Base-by-base conservation (phyloP, 2,113 vertebrate species). In the Cariama cristata region DNA sequence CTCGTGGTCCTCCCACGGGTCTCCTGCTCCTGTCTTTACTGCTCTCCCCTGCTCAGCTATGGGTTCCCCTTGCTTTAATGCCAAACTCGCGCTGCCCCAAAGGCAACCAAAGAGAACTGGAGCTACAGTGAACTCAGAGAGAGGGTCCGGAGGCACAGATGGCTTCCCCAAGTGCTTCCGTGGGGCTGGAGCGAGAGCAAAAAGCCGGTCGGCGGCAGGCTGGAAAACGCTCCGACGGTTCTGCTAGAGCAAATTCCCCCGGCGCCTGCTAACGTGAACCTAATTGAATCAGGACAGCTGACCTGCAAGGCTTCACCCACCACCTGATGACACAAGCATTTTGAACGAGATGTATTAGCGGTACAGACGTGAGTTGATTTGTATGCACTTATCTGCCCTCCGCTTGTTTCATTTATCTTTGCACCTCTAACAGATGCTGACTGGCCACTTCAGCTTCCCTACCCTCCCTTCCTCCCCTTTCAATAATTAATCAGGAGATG, bases 401-500 rank as follows among this genome's bases (percentile, higher is more conserved):
- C 38, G 38, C 38, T 21, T 75, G 9, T 72, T 17, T 76, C 94
- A 88, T 96, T 95, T 89, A 82, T 96, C 91, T 92, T 45, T 2
- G 4, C 79, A 19, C 66, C 84, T 82, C 89, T 62, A 96, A 95
- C 69, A 87, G 85, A 67, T 93, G 96, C 96, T 95, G 97, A 94
- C 89, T 74, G 90, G 76, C 89, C 87, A 49, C 86, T 96, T 63
- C 58, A 35, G 68, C 84, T 69, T 49, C 62, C 45, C 84, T 62
- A 4, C 68, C 28, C 88, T 22, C 64, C 82, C 82, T 52, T 56
- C 56, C 86, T 60, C 52, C 45, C 44, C 68, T 28, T 68, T 92
- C 83, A 82, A 47, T 79, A 95, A 97, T 97, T 95, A 90, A 96
- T 94, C 81, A 77, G 74, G 59, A 86, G 56, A 32, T 0, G 42